phyloP scores from a whole-genome alignment of 2,797 vertebrate genomes.

The Delichon dasypus region DNA sequence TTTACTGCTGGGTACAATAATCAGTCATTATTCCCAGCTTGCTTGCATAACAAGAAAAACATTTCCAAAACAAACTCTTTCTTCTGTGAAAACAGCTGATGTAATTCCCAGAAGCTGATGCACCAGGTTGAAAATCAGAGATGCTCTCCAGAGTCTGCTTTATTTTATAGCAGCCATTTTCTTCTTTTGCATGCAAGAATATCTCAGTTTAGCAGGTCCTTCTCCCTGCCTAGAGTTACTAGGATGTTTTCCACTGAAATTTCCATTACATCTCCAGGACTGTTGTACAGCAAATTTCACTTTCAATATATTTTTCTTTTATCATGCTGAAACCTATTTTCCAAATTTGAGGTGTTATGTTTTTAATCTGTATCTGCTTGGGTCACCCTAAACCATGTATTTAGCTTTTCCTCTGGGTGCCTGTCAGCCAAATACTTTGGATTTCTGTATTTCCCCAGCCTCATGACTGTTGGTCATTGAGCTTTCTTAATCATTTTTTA shows the following conservation, averaged over 20 bases:
- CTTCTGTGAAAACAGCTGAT: constrained; percentile 58
- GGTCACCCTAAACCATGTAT: background rate
- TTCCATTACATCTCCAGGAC: background rate
- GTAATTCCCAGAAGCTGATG: constrained; percentile 43
- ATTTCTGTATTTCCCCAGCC: background rate
- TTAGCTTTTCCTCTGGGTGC: background rate
- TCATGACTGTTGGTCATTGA: background rate
- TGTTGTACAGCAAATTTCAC: background rate
- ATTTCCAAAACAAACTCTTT: constrained; percentile 46
- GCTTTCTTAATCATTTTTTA: background rate
- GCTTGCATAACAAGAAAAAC: constrained; percentile 48
- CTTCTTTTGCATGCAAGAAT: background rate
- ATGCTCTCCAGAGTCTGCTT: background rate
- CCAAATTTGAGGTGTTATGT: background rate
- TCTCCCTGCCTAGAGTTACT: background rate
- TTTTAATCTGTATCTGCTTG: background rate
- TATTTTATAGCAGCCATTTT: background rate
- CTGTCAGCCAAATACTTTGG: background rate
- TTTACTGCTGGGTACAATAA: constrained; percentile 32
- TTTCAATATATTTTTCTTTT: background rate
- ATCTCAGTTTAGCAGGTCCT: background rate
- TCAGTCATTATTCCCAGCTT: background rate
- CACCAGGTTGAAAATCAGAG: background rate
- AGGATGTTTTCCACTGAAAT: background rate
- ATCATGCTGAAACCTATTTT: background rate